Conservation (phyloP, 2,797 vertebrate genomes). For the Danio tinwini region DNA sequence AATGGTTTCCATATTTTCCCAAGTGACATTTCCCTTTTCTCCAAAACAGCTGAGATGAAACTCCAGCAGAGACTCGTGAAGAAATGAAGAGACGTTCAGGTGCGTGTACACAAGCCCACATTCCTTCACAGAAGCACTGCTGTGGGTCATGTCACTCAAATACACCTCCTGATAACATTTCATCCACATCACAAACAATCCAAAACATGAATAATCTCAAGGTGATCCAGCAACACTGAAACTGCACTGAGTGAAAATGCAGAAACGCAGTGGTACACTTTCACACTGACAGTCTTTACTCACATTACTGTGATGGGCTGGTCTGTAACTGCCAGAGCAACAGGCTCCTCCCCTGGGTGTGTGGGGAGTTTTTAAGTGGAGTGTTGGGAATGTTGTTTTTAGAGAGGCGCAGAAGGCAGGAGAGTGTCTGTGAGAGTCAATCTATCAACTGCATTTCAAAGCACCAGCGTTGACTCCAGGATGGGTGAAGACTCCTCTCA, state of each 20-base stretch:
- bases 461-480: constrained; percentile 40
- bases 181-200: neutral
- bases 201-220: constrained; percentile 23
- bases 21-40: constrained; percentile 62
- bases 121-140: constrained; percentile 11
- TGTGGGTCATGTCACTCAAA: neutral
- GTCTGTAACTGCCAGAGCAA: constrained; percentile 71
- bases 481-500: constrained; percentile 86
- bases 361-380: constrained; percentile 78
- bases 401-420: constrained; percentile 55
- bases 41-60: constrained; percentile 57
- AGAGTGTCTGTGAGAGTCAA: constrained; percentile 49
- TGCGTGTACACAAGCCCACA: neutral
- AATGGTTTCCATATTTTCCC: constrained; percentile 77
- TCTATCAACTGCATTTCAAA: constrained; percentile 30
- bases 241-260: constrained; percentile 55
- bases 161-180: neutral
- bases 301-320: constrained; percentile 64
- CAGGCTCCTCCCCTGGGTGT: constrained; percentile 80
- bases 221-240: constrained; percentile 16
- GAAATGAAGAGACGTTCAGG: constrained; percentile 7
- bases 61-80: constrained; percentile 18
- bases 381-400: constrained; percentile 69
- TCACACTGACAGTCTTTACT: constrained; percentile 42
- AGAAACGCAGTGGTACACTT: constrained; percentile 55